Conservation (phyloP, 92 coral and sea anemone genomes). For the Siderastrea siderea region DNA sequence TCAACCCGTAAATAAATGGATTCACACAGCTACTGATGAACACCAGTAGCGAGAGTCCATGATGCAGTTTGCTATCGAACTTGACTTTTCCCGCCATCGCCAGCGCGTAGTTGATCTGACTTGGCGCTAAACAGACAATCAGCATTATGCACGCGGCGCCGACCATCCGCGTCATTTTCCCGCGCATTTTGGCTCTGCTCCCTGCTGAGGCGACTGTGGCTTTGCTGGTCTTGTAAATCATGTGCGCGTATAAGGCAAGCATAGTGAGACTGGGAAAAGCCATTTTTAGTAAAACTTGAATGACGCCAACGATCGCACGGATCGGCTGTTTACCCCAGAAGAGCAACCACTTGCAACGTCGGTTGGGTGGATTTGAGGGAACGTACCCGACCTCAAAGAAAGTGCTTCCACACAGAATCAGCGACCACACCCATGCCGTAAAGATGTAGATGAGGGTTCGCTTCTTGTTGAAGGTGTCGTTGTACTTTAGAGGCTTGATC, state of each 20-base stretch:
- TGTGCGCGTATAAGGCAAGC: conserved; percentile 27
- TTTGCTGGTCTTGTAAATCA: conserved; percentile 28
- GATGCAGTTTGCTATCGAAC: conserved; percentile 25
- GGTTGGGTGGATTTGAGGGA: conserved; percentile 36
- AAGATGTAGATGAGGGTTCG: conserved; percentile 65
- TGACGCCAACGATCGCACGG: conserved; percentile 21
- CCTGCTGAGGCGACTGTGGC: conserved; percentile 16
- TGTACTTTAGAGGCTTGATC: conserved; percentile 80
- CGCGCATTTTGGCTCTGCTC: conserved; percentile 51
- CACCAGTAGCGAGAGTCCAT: conserved; percentile 28
- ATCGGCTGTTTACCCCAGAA: conserved; percentile 14
- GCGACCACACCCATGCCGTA: conserved; percentile 71
- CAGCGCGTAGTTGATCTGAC: conserved; percentile 48
- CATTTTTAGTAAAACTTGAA: conserved; percentile 35
- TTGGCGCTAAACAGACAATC: conserved; percentile 34
- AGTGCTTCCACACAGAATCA: neutral
- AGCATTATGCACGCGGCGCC: conserved; percentile 22
- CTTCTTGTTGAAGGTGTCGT: conserved; percentile 49
- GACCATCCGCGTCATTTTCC: conserved; percentile 40
- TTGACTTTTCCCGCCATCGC: conserved; percentile 30
- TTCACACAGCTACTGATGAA: conserved; percentile 41
- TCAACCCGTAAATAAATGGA: conserved; percentile 44
- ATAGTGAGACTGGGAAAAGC: conserved; percentile 27
- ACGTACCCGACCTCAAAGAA: conserved; percentile 28
- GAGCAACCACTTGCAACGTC: conserved; percentile 37